Percentiles rank a stretch among this genome's conserved stretches.
phyloP scores from a whole-genome alignment of 2,797 vertebrate genomes.

The Xenopus petersii region DNA sequence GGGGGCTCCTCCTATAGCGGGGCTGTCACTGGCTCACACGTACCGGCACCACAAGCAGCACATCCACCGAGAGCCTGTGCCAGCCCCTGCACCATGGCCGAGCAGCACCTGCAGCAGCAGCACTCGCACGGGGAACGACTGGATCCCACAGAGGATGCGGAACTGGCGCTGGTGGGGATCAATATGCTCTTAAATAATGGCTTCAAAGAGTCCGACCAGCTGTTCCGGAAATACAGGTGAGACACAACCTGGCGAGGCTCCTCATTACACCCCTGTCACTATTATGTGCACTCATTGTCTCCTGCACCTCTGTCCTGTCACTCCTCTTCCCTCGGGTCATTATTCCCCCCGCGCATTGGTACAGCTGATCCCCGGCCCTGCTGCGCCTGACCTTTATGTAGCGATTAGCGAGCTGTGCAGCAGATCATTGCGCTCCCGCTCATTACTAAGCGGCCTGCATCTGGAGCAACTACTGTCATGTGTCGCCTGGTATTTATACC shows the following conservation, averaged over 20 bases:
- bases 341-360: too few relatives aligned
- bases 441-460: too few relatives aligned
- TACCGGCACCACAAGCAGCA: background rate
- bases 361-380: too few relatives aligned
- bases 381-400: too few relatives aligned
- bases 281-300: too few relatives aligned
- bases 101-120: background rate
- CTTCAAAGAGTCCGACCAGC: slow-evolving; percentile 92
- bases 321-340: too few relatives aligned
- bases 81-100: background rate
- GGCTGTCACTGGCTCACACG: background rate
- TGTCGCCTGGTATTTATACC: too few relatives aligned
- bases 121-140: slow-evolving; percentile 52
- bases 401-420: too few relatives aligned
- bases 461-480: too few relatives aligned
- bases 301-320: slow-evolving; percentile 49
- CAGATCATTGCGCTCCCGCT: too few relatives aligned
- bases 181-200: slow-evolving; percentile 98
- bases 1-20: slow-evolving; percentile 12
- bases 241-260: slow-evolving; percentile 70
- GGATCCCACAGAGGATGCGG: slow-evolving; percentile 79
- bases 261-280: too few relatives aligned
- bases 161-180: slow-evolving; percentile 89
- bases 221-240: slow-evolving; percentile 93
- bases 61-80: background rate